Percentiles rank a stretch among this genome's conserved stretches.
phyloP scores from a whole-genome alignment of 2,113 vertebrate genomes.

The Bostrychus sinensis region DNA sequence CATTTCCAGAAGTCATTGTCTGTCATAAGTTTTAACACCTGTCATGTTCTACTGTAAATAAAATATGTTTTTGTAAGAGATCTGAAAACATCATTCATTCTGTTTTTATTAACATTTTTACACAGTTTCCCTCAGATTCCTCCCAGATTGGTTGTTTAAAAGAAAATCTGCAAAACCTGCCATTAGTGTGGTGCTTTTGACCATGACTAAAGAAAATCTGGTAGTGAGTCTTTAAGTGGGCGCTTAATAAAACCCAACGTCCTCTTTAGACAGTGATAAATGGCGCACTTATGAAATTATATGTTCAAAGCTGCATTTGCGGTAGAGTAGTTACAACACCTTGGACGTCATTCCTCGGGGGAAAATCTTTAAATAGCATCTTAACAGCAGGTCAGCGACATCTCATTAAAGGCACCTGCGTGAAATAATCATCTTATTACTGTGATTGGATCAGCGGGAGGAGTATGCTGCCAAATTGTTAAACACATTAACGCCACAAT shows the following conservation, averaged over 20 bases:
- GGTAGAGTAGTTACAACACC: constrained; percentile 13
- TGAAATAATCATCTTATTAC: constrained; percentile 77
- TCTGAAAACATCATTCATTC: too few species aligned
- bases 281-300: constrained; percentile 4
- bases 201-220: too few species aligned
- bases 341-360: constrained; percentile 27
- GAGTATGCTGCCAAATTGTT: constrained; percentile 50
- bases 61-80: too few species aligned
- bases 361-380: constrained; percentile 55
- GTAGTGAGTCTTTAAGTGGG: neutral
- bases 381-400: constrained; percentile 67
- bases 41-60: too few species aligned
- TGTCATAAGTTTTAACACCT: too few species aligned
- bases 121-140: too few species aligned
- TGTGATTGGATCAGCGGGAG: constrained; percentile 62
- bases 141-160: too few species aligned
- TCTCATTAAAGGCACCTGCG: constrained; percentile 73
- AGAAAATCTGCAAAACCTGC: too few species aligned
- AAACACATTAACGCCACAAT: constrained; percentile 71
- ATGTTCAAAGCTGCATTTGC: constrained; percentile 31
- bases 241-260: constrained; percentile 3
- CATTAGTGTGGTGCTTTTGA: too few species aligned
- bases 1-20: too few species aligned
- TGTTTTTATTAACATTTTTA: too few species aligned
- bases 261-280: constrained; percentile 27